Conservation (phyloP, 2,888 invertebrate genomes). For the Leptopterna dolabrata region DNA sequence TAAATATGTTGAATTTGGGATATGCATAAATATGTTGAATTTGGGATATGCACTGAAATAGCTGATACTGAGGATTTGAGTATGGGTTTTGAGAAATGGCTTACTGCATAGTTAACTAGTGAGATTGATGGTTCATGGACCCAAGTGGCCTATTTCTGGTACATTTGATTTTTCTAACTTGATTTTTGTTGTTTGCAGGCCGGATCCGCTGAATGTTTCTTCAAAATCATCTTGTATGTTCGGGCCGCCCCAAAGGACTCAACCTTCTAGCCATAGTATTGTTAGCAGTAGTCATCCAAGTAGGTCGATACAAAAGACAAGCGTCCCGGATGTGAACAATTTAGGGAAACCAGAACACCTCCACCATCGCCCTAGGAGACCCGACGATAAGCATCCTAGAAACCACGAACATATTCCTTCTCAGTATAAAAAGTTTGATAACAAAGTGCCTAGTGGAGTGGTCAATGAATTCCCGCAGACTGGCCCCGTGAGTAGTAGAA, state of each 20-base stretch:
- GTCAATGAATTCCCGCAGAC: slow-evolving; percentile 45
- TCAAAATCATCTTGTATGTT: slow-evolving; percentile 59
- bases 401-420: slow-evolving; percentile 59
- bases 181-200: slow-evolving; percentile 46
- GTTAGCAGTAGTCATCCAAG: slow-evolving; percentile 60
- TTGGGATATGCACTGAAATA: no score
- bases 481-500: slow-evolving; percentile 60
- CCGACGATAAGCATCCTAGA: slow-evolving; percentile 58
- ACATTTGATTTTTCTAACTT: neutral
- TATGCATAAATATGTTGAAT: no score
- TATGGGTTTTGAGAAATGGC: no score
- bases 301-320: slow-evolving; percentile 66
- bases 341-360: slow-evolving; percentile 57
- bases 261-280: slow-evolving; percentile 47
- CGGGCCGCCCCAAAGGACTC: slow-evolving; percentile 58
- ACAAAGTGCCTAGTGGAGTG: slow-evolving; percentile 52
- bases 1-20: no score
- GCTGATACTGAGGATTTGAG: no score
- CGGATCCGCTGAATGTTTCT: slow-evolving; percentile 42
- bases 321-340: slow-evolving; percentile 65
- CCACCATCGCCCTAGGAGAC: slow-evolving; percentile 51
- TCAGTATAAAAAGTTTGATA: slow-evolving; percentile 52
- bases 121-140: no score
- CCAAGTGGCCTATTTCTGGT: neutral
- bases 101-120: no score